Base-by-base conservation (phyloP, 2,888 invertebrate species). In the Troides aeacus region DNA sequence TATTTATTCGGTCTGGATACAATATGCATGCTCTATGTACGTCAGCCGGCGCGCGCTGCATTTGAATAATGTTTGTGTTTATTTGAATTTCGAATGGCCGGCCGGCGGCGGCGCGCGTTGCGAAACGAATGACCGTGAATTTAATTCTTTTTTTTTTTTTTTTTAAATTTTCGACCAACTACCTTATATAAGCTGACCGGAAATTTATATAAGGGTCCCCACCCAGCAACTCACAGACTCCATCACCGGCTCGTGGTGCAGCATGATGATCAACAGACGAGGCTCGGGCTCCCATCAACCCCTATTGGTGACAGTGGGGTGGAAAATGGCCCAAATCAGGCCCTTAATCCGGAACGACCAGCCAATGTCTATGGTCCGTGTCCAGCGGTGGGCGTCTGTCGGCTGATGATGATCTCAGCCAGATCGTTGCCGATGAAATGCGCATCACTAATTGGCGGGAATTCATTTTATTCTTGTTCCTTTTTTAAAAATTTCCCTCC, bases 11-110 rank as follows among this genome's bases (percentile, higher is more conserved):
- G 62, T 62, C 78, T 74, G 66, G 74, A 79, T 79, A 78, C 79
- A 79, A 78, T 76, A 78, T 78, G 73, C 73, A 79, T 78, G 74
- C 57, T 42, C 58, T 60, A 67, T 73, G 71, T 80, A 76, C 80
- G 80, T 80, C 79, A 79, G 62, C 42, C 62, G n/a, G 36, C 62
- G 65, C 58, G 46, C 56, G 46, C 46, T 50, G 36, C 66, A 70
- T 76, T 75, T 73, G 73, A 76, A 75, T 75, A 75, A 73, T 74
- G 72, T 72, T 75, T 73, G 72, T 71, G 18, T n/a, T 42, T 15
- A 71, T 71, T 72, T 71, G 71, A 72, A 72, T 71, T 70, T 68
- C 69, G 64, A 66, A 69, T 62, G 3, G 4, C 24, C 18, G 61
- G 61, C 36, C 36, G 64, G 30, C 10, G 21, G 64, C 64, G 64